Conservation (phyloP, 2,888 invertebrate species). For the Aporophyla nigra region DNA sequence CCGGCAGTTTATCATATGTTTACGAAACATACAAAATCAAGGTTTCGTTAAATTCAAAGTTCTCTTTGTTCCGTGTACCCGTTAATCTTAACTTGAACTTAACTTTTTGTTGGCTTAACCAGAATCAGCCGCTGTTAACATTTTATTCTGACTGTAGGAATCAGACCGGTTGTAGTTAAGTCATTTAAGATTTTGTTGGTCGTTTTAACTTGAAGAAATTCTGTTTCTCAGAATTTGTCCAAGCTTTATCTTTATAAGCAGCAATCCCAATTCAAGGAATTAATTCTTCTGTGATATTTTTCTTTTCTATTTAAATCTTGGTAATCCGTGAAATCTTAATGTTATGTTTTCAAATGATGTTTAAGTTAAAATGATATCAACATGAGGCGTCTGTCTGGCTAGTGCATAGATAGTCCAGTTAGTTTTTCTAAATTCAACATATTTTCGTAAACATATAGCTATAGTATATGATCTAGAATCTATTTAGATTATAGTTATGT, state of each 20-base stretch:
- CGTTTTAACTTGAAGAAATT: not conserved
- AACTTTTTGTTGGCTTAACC: not conserved
- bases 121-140: not conserved
- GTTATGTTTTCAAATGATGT: not conserved
- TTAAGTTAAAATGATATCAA: not conserved
- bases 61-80: conserved; percentile 11
- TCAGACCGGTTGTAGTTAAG: not conserved
- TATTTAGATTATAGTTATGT: not conserved
- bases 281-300: not conserved
- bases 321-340: not conserved
- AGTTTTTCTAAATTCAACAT: not conserved
- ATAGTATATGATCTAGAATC: too few species aligned
- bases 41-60: conserved; percentile 16
- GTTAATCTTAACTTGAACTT: not conserved
- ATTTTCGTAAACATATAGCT: not conserved
- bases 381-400: too few species aligned
- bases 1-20: conserved; percentile 6
- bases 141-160: not conserved
- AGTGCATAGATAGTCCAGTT: not conserved
- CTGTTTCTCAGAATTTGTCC: not conserved
- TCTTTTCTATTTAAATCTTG: not conserved
- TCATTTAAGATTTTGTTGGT: not conserved
- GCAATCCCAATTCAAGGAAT: not conserved
- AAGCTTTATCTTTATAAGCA: not conserved
- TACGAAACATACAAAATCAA: conserved; percentile 17